Conservation (phyloP, 2,888 invertebrate genomes). For the Andrena haemorrhoa region DNA sequence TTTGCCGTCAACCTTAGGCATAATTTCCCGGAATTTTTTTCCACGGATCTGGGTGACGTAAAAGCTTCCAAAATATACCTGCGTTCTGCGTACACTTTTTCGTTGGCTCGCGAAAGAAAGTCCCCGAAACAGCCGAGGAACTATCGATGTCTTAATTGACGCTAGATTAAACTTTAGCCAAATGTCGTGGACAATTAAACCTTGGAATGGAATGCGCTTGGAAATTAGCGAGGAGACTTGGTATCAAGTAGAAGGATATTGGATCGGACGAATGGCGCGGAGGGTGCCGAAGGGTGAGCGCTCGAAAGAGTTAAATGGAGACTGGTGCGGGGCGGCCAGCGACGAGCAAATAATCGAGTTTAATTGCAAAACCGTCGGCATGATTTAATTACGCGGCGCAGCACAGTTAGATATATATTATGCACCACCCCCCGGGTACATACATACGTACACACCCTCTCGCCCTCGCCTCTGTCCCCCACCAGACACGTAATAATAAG, state of each 20-base stretch:
- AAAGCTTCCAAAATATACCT: background rate
- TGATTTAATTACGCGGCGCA: constrained; percentile 84
- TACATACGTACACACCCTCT: constrained; percentile 35
- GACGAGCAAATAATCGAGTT: constrained; percentile 85
- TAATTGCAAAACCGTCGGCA: constrained; percentile 85
- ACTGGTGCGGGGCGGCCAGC: constrained; percentile 74
- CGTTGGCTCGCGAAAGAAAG: too few relatives aligned
- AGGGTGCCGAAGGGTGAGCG: constrained; percentile 68
- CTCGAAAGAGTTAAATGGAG: constrained; percentile 83
- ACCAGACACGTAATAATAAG: constrained; percentile 75
- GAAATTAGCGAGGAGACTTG: constrained; percentile 37
- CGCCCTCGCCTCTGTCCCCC: constrained; percentile 28
- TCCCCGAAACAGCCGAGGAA: background rate
- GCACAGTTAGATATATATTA: constrained; percentile 74
- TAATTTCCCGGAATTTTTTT: constrained; percentile 4
- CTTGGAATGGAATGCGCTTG: constrained; percentile 39
- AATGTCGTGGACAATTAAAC: constrained; percentile 49
- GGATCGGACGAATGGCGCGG: constrained; percentile 53
- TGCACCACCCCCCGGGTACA: constrained; percentile 47
- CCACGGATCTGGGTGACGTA: background rate
- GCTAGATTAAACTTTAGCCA: constrained; percentile 18
- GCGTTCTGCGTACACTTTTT: background rate
- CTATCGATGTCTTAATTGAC: background rate
- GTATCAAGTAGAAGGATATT: constrained; percentile 64
- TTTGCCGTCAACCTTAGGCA: constrained; percentile 32